Conservation (phyloP, 1,140 invertebrate species). For the Manduca sexta region DNA sequence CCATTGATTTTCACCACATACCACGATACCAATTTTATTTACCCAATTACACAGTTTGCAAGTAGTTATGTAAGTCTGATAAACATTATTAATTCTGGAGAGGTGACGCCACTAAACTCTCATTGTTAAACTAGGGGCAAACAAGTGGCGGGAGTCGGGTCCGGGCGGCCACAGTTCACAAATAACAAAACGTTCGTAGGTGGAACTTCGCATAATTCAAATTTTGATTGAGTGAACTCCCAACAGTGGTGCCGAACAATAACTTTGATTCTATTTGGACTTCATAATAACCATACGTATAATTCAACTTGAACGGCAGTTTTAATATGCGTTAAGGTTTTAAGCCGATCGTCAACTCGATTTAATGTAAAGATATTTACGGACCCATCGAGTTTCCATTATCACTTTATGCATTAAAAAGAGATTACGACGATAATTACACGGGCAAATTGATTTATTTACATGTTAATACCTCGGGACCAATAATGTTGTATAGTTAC, state of each 20-base stretch:
- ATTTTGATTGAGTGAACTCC: conserved; percentile 18
- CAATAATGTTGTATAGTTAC: conserved; percentile 6
- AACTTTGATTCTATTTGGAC: conserved; percentile 13
- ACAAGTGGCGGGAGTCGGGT: conserved; percentile 1
- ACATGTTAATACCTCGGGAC: conserved; percentile 11
- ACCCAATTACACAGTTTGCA: no score
- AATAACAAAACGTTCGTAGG: conserved; percentile 4
- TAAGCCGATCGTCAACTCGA: no score
- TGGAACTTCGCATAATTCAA: conserved; percentile 16
- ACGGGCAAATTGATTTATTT: conserved; percentile 14
- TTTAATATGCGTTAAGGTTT: no score
- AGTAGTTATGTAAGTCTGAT: no score
- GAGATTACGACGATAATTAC: conserved; percentile 6
- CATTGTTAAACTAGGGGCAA: conserved; percentile 2
- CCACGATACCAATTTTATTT: no score
- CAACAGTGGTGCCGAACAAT: conserved; percentile 5
- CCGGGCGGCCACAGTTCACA: conserved; percentile 1
- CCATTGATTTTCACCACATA: no score
- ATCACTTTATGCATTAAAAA: conserved; percentile 5
- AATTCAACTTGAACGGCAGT: no score
- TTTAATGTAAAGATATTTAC: background rate
- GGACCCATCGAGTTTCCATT: conserved; percentile 2
- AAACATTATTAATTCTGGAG: no score
- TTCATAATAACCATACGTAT: conserved; percentile 3
- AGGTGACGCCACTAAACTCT: background rate